Evolutionary conservation across 2,797 vertebrate species (phyloP).

Genomic region (Sparus aurata): DNA sequence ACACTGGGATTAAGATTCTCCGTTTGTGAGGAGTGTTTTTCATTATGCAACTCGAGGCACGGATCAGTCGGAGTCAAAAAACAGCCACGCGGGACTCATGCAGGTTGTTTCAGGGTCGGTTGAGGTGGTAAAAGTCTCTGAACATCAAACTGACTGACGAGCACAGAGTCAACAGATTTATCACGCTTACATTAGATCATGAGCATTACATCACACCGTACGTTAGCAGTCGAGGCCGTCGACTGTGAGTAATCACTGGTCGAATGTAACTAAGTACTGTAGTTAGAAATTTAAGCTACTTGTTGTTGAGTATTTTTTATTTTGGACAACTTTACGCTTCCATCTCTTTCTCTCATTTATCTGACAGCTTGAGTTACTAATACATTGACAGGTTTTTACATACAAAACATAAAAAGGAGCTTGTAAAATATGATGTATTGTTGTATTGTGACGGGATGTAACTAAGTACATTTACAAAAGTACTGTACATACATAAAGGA

Average conservation of each 20-base stretch:
- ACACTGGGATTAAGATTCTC: neutral
- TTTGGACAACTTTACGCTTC: too few species aligned
- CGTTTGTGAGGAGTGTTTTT: neutral
- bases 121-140: neutral
- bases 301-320: neutral
- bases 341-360: neutral
- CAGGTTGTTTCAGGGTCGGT: slow-evolving; percentile 37
- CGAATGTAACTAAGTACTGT: neutral
- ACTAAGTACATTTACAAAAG: too few species aligned
- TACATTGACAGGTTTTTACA: too few species aligned
- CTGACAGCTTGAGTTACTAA: neutral
- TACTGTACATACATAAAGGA: too few species aligned
- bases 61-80: neutral
- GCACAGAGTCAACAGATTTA: slow-evolving; percentile 48
- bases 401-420: too few species aligned
- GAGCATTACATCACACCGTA: slow-evolving; percentile 63
- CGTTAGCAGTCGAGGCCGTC: neutral
- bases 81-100: slow-evolving; percentile 51
- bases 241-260: neutral
- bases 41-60: neutral
- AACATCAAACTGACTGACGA: slow-evolving; percentile 3
- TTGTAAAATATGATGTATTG: too few species aligned
- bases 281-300: neutral
- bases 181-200: slow-evolving; percentile 45
- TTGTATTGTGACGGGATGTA: too few species aligned